A percentile compares a stretch with the other conserved stretches of the same genome.
phyloP scores from a whole-genome alignment of 2,888 invertebrate genomes.

The Smittia sp. region DNA sequence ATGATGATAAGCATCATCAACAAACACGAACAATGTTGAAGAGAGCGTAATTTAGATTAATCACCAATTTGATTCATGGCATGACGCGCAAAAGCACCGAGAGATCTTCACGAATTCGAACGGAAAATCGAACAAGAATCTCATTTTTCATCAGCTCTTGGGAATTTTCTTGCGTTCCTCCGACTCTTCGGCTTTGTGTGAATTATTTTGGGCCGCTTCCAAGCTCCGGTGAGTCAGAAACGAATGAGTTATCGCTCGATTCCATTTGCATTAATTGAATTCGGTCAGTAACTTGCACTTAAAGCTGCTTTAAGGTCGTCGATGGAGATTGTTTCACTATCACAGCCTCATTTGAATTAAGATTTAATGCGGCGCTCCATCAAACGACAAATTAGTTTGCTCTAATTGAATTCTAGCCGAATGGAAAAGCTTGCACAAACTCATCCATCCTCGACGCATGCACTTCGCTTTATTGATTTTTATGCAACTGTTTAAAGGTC shows the following conservation, averaged over 20 bases:
- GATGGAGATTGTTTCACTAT: neutral
- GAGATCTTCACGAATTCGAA: neutral
- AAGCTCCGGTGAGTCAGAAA: neutral
- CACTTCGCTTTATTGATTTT: slow-evolving; percentile 28
- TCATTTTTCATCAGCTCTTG: neutral
- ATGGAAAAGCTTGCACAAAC: neutral
- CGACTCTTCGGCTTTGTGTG: too few relatives aligned
- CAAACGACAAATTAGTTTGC: neutral
- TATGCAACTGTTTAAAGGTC: slow-evolving; percentile 31
- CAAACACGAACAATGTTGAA: neutral
- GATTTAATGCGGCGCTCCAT: neutral
- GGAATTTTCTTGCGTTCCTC: neutral
- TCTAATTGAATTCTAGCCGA: neutral
- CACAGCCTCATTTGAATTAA: neutral
- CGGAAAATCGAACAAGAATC: neutral
- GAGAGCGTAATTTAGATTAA: slow-evolving; percentile 36
- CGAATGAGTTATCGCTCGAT: neutral
- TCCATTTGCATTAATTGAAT: neutral
- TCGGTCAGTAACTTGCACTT: neutral
- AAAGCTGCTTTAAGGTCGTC: neutral
- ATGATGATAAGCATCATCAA: slow-evolving; percentile 14
- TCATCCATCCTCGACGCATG: slow-evolving; percentile 25
- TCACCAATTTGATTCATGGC: slow-evolving; percentile 22
- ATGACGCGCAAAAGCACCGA: slow-evolving; percentile 2
- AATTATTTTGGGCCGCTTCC: neutral